These are phyloP conservation scores for Anastrepha obliqua DNA, from an alignment of 1,140 invertebrate genomes.

Conservation along the genomic window DNA sequence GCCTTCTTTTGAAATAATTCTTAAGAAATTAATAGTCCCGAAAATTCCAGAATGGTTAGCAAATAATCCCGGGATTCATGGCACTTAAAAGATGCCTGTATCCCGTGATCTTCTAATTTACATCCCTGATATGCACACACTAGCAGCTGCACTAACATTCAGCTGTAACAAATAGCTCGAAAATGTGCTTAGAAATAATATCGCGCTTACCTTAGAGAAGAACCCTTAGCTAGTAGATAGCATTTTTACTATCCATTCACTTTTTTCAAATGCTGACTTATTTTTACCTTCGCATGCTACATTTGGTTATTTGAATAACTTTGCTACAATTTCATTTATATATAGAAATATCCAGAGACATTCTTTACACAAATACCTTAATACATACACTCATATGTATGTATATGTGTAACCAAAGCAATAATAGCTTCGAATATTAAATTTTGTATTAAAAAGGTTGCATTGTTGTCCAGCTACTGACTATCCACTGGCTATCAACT, in stretches of 20 bases:
- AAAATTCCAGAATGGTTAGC: no score
- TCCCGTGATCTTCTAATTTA: no score
- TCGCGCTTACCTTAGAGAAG: neutral
- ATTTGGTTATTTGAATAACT: conserved; percentile 4
- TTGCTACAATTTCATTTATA: neutral
- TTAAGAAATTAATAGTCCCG: no score
- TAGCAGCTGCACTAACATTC: neutral
- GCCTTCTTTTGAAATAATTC: no score
- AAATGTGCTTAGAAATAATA: conserved; percentile 8
- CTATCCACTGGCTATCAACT: neutral
- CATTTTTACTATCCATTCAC: neutral
- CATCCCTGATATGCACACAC: neutral
- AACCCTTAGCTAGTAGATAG: neutral
- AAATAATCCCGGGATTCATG: no score
- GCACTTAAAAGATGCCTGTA: no score
- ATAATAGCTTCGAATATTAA: no score
- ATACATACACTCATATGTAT: no score
- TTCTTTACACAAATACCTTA: neutral
- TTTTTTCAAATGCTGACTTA: conserved; percentile 3
- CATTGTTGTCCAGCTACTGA: no score
- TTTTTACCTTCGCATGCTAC: conserved; percentile 9
- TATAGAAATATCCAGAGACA: neutral
- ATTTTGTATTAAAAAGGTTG: no score
- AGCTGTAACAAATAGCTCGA: neutral
- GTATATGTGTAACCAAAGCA: no score